Conservation (phyloP, 2,113 vertebrate genomes). For the Mormyrus lacerda region DNA sequence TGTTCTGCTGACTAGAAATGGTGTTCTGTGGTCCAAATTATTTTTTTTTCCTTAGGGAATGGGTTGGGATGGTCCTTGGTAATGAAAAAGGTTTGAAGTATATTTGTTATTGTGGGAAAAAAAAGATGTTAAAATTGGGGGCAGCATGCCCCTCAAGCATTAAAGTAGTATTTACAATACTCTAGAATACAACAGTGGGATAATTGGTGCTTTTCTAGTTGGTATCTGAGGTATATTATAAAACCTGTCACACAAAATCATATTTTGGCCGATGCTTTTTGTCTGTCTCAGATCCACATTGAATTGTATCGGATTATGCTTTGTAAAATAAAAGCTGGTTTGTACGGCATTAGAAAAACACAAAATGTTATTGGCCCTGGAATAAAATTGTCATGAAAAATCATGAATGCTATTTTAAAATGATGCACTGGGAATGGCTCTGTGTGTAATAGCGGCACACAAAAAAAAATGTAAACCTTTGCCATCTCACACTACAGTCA, state of each 20-base stretch:
- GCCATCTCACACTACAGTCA: background rate
- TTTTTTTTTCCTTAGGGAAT: background rate
- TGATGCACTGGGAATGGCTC: background rate
- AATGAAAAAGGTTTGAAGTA: background rate
- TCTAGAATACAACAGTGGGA: background rate
- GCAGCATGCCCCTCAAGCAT: too few species aligned
- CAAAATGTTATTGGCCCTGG: background rate
- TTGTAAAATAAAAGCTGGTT: background rate
- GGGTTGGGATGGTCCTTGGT: background rate
- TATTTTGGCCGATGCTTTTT: background rate
- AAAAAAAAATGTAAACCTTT: background rate
- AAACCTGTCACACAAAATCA: background rate
- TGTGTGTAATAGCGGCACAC: background rate
- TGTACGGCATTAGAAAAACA: background rate
- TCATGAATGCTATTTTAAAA: background rate
- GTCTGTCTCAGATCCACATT: background rate
- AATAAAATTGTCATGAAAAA: background rate
- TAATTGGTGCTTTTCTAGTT: background rate
- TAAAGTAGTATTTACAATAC: too few species aligned
- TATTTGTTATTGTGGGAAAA: background rate
- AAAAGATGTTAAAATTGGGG: background rate
- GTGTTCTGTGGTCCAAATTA: too few species aligned
- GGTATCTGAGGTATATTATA: background rate
- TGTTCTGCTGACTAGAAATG: background rate
- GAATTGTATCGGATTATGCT: background rate